Base-by-base conservation (phyloP, 2,797 vertebrate species). In the Linurgus olivaceus region DNA sequence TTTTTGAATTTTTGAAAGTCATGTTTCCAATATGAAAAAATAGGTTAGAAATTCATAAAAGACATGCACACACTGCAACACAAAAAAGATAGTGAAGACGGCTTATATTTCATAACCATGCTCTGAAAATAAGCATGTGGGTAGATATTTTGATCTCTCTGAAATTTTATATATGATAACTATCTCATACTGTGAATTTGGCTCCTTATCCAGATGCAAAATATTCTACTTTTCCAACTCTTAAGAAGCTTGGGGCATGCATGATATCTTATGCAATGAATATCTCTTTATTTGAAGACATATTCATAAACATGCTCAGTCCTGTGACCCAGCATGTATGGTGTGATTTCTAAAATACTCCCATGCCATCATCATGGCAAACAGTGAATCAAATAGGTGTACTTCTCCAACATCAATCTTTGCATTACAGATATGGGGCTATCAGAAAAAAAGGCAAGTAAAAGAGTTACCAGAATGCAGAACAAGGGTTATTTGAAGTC, bases 101-200 rank as follows among this genome's bases (percentile, higher is more conserved):
- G 54, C 7, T 89, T 63, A 58, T 73, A 94, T 86, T 82, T 87
- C 82, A 62, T 92, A 87, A 80, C 17, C 18, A 37, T 59, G 14
- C 31, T 77, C 58, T 88, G 73, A 90, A 93, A 93, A 79, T 52
- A 86, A 84, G 59, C 55, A 80, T 3, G 13, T 76, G 67, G 31
- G 55, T 77, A 89, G 85, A 83, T 86, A 93, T 86, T 94, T 81
- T 78, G 59, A 38, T 67, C 19, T 80, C 35, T 78, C 54, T 90
- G 57, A 91, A 94, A 88, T 86, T 67, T 80, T 90, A 57, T 90
- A 54, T 81, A 62, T 76, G 48, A 59, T 85, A 86, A 78, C 65
- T 86, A 75, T 83, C 58, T 93, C 67, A 92, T 88, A 70, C 50
- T 62, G 20, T 90, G 79, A 86, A 81, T 94, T 75, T 78, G 33